These are phyloP conservation scores for Cotesia typhae DNA, from an alignment of 1,140 invertebrate species.

Conservation along the genomic window DNA sequence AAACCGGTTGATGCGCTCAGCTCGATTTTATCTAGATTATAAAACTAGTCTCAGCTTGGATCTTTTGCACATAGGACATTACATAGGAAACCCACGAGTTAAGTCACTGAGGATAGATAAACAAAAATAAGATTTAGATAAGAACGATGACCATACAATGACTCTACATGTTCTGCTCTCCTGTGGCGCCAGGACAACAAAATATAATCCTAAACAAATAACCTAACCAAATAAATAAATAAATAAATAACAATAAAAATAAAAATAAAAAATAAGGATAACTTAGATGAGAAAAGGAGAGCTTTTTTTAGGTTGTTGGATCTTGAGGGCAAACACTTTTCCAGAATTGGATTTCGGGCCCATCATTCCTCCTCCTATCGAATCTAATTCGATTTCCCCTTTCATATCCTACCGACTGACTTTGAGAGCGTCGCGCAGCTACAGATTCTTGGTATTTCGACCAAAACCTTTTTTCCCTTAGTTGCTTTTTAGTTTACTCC, in stretches of 20 bases:
- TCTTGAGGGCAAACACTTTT: conserved; percentile 14
- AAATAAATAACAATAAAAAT: background rate
- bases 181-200: background rate
- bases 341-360: conserved; percentile 4
- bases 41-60: background rate
- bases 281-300: background rate
- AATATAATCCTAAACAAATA: background rate
- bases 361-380: conserved; percentile 16
- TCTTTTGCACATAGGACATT: background rate
- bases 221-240: background rate
- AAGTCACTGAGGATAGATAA: background rate
- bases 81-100: background rate
- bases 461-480: background rate
- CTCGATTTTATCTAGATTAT: background rate
- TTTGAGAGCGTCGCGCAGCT: no score
- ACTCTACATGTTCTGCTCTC: background rate
- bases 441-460: conserved; percentile 5
- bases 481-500: no score
- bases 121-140: background rate
- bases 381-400: conserved; percentile 21
- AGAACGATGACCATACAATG: conserved; percentile 14
- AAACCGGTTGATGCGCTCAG: no score
- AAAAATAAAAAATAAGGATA: background rate
- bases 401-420: background rate
- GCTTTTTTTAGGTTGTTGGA: background rate